A percentile compares a stretch with the other conserved stretches of the same genome.
Conservation (phyloP, 2,797 vertebrate species). For the Danio albolineatus region DNA sequence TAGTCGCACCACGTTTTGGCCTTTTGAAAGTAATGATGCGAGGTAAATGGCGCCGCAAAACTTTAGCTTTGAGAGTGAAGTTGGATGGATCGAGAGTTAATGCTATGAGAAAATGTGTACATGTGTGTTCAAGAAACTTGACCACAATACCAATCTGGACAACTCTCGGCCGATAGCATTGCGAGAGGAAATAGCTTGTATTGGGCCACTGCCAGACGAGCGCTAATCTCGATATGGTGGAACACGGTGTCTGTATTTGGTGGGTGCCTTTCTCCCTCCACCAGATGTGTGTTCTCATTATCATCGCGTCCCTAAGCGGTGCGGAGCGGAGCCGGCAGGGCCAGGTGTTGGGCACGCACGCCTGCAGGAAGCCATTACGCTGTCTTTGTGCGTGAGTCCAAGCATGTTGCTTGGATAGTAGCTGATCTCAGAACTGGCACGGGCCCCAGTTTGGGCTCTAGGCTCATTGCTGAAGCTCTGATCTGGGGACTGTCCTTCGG, state of each 20-base stretch:
- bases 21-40: constrained; percentile 33
- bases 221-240: constrained; percentile 53
- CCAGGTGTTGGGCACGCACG: constrained; percentile 55
- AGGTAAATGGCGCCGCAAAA: constrained; percentile 59
- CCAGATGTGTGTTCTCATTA: constrained; percentile 58
- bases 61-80: constrained; percentile 59
- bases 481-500: constrained; percentile 42
- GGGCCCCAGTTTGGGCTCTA: constrained; percentile 46
- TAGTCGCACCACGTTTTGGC: constrained; percentile 14
- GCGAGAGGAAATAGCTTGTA: constrained; percentile 25
- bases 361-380: constrained; percentile 62
- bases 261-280: constrained; percentile 32
- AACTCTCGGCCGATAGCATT: background rate
- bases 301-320: constrained; percentile 31
- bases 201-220: constrained; percentile 33
- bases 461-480: constrained; percentile 45
- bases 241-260: constrained; percentile 18
- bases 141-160: constrained; percentile 1
- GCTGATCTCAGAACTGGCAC: constrained; percentile 56
- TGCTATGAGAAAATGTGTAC: background rate
- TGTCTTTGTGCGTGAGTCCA: constrained; percentile 51
- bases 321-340: constrained; percentile 33
- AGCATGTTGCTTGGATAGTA: constrained; percentile 45
- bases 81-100: constrained; percentile 49
- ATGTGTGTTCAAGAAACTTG: constrained; percentile 9